Percentiles rank a stretch among this genome's conserved stretches.
Evolutionary conservation across 2,797 vertebrate species (phyloP).

Genomic region (Rachycentron canadum): DNA sequence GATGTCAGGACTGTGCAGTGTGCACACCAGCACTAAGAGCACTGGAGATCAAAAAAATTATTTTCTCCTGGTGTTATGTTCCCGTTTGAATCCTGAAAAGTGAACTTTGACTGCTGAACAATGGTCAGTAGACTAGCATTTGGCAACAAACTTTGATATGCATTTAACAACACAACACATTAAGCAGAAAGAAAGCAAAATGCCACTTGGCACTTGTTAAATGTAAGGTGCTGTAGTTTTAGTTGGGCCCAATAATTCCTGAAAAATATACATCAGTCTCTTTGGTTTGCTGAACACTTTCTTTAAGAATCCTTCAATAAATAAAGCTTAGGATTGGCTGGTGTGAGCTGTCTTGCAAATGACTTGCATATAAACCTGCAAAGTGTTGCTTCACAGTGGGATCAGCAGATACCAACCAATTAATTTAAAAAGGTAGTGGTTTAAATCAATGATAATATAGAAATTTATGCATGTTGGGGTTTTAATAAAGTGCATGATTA

Average conservation of each 20-base stretch:
- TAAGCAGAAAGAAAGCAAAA: neutral
- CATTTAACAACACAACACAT: neutral
- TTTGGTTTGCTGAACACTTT: conserved; percentile 29
- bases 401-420: conserved; percentile 23
- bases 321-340: conserved; percentile 11
- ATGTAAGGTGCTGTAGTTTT: conserved; percentile 24
- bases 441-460: conserved; percentile 38
- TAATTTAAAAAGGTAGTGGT: conserved; percentile 31
- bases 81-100: neutral
- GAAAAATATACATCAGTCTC: conserved; percentile 15
- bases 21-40: neutral
- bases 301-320: conserved; percentile 33
- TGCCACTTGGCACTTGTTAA: neutral
- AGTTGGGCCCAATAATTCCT: neutral
- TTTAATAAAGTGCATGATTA: conserved; percentile 33
- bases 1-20: neutral
- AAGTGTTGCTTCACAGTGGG: conserved; percentile 9
- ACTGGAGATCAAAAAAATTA: neutral
- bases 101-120: neutral
- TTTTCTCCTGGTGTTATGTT: neutral
- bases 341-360: conserved; percentile 20
- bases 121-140: neutral
- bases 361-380: conserved; percentile 27
- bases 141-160: neutral
- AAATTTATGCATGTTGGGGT: conserved; percentile 25